A percentile compares a stretch with the other conserved stretches of the same genome.
These are phyloP conservation scores for Anniella stebbinsi DNA, from an alignment of 2,797 vertebrate species.

Conservation along the genomic window DNA sequence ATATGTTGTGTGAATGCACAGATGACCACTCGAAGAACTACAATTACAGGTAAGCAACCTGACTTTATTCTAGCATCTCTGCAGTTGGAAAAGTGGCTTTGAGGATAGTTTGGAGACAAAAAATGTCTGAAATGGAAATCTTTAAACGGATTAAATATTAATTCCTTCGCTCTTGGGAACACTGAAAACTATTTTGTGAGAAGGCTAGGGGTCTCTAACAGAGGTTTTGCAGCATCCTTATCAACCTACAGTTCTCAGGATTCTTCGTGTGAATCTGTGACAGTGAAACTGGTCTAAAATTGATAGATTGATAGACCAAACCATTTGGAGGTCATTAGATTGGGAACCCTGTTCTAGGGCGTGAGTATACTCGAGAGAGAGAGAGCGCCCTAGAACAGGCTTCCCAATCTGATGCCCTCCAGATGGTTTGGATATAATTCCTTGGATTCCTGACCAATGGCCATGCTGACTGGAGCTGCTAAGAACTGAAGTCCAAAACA, in stretches of 20 bases:
- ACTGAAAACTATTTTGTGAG: not conserved
- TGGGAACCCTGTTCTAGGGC: too few relatives aligned
- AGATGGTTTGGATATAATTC: not conserved
- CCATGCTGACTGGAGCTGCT: too few relatives aligned
- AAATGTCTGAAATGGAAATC: not conserved
- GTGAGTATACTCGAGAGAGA: too few relatives aligned
- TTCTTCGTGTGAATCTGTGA: not conserved
- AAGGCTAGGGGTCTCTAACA: not conserved
- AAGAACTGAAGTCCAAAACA: not conserved
- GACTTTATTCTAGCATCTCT: not conserved
- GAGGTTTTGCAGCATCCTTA: not conserved
- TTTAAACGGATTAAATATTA: not conserved
- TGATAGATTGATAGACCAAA: too few relatives aligned
- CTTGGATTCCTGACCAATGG: not conserved
- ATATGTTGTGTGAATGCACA: too few relatives aligned
- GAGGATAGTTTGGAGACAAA: not conserved
- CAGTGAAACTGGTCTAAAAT: not conserved
- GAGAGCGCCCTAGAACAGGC: too few relatives aligned
- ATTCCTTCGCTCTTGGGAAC: not conserved
- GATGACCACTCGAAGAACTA: too few relatives aligned
- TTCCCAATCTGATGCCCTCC: too few relatives aligned
- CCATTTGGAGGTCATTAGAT: not conserved
- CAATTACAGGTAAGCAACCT: too few relatives aligned
- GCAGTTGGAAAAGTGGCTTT: not conserved
- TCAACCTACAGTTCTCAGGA: not conserved